These are phyloP conservation scores for Dreissena polymorpha DNA, from an alignment of 1,140 invertebrate genomes.

Conservation along the genomic window DNA sequence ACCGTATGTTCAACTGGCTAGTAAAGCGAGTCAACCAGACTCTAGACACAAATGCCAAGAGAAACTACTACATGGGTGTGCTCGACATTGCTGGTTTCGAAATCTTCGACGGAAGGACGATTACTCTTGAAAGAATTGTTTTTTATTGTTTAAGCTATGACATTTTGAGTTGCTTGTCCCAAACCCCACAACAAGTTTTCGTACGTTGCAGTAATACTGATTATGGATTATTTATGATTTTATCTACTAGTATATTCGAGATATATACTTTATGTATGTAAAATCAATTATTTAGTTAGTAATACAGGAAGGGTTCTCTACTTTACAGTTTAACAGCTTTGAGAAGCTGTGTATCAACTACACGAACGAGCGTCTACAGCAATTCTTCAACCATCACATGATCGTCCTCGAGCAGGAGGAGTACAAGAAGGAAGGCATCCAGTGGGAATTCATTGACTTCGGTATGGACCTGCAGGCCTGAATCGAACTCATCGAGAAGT, in stretches of 20 bases:
- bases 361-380: slow-evolving; percentile 99
- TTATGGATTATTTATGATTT: not conserved
- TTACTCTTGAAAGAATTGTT: no score
- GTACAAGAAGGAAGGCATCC: slow-evolving; percentile 98
- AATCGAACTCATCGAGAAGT: slow-evolving; percentile 99
- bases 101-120: slow-evolving; percentile 96
- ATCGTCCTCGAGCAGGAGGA: slow-evolving; percentile 99
- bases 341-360: slow-evolving; percentile 99
- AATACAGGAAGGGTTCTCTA: not conserved
- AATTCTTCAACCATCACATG: slow-evolving; percentile 99
- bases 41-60: slow-evolving; percentile 97
- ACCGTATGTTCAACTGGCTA: slow-evolving; percentile 97
- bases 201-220: no score
- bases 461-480: slow-evolving; percentile 98
- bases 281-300: no score
- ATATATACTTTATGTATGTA: no score
- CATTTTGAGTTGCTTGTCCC: no score
- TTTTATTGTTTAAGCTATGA: no score
- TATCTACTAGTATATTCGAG: no score
- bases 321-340: slow-evolving; percentile 96
- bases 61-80: slow-evolving; percentile 98
- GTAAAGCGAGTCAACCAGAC: slow-evolving; percentile 99
- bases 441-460: slow-evolving; percentile 99
- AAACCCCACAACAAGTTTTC: no score
- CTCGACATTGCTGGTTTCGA: slow-evolving; percentile 99